Evolutionary conservation across 2,113 vertebrate species (phyloP), one percentile per base, ranked within the genome.

Genomic region (Platanista minor): DNA sequence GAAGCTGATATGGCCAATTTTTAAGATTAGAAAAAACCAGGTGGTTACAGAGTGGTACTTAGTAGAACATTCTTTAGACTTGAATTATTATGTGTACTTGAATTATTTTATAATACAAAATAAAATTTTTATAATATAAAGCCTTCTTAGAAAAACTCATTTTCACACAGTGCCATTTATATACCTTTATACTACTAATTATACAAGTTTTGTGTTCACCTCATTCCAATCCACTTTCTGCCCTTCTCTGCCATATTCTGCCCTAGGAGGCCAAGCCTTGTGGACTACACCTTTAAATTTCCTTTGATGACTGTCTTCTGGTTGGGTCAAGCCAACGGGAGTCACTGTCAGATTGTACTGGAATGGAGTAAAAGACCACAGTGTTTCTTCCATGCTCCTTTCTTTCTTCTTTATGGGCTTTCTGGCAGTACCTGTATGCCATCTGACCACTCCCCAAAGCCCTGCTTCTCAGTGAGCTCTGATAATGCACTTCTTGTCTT

Each of bases 251-350:
- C 8, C 31, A 2, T 6, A 20, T 25, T 62, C 1, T 21, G 7
- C 1, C 4, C 18, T 31, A 27, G 18, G 39, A 64, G 2, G 5
- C 21, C 33, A 2, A 13, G 1, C 10, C 29, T 23, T n/a, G 21
- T 4, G 54, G 9, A 61, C 1, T 31, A 6, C 3, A 43, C 72
- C 83, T 39, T 74, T 18, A 81, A 0, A 17, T 39, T 67, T 94
- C n/a, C 29, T 29, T 41, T 20, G 43, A 3, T 52, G 8, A 49
- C 5, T 41, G 0, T 62, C 46, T 46, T 88, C 3, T 6, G 4
- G 0, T 49, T 46, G 21, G 15, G 15, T n/a, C 11, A 46, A 25
- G 31, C 5, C 41, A 59, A 3, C 0, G 5, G 11, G 8, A 31
- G 18, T 3, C 21, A 49, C 27, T 49, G 9, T 18, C 8, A 62